These are phyloP conservation scores for Meiosimyza platycephala DNA, from an alignment of 2,888 invertebrate genomes.

Conservation along the genomic window DNA sequence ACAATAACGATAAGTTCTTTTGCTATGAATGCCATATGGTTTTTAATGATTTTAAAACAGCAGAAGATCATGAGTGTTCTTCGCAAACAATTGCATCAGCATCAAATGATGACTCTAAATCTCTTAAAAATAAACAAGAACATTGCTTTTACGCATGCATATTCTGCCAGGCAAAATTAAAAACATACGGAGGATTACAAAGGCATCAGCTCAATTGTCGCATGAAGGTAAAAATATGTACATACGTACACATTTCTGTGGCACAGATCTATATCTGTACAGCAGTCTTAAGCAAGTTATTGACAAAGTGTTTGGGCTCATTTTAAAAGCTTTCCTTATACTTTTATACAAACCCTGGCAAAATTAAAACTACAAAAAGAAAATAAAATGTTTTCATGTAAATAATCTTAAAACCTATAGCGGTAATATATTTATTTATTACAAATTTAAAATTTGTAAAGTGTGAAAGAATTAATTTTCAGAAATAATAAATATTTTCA, in stretches of 20 bases:
- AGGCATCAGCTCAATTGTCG: slow-evolving; percentile 26
- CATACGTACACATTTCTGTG: no score
- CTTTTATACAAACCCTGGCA: no score
- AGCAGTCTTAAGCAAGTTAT: no score
- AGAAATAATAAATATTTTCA: neutral
- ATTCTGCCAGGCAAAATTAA: slow-evolving; percentile 13
- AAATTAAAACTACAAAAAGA: no score
- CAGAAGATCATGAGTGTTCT: slow-evolving; percentile 54
- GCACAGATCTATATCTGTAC: no score
- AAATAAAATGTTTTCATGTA: no score
- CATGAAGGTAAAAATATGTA: slow-evolving; percentile 6
- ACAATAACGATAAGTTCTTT: slow-evolving; percentile 50
- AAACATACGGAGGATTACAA: slow-evolving; percentile 25
- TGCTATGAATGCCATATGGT: slow-evolving; percentile 58
- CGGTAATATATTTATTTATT: no score
- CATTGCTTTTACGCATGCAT: neutral
- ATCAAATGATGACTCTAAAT: neutral
- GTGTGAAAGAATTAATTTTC: no score
- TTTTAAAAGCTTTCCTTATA: no score
- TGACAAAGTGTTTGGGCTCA: no score
- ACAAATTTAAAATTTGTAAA: no score
- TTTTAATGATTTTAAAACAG: slow-evolving; percentile 52
- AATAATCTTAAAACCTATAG: no score
- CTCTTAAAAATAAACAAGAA: neutral
- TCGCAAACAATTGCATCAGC: slow-evolving; percentile 6